Conservation (phyloP, 2,113 vertebrate genomes). For the Salvator merianae region DNA sequence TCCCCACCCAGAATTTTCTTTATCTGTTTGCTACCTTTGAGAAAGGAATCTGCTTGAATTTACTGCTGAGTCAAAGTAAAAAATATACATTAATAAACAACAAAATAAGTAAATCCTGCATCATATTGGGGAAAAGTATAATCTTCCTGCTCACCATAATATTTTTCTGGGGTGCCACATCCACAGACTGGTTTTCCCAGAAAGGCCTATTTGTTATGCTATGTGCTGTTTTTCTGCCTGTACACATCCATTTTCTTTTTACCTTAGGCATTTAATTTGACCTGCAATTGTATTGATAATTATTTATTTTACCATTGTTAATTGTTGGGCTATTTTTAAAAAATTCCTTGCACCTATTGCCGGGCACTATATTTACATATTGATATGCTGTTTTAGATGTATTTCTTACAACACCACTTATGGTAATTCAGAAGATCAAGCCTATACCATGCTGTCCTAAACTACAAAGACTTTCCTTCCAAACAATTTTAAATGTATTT, state of each 20-base stretch:
- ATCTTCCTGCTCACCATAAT: background rate
- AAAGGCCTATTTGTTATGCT: background rate
- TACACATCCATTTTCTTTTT: background rate
- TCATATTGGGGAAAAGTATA: background rate
- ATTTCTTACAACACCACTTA: slow-evolving; percentile 8
- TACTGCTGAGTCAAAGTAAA: background rate
- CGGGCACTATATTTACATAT: slow-evolving; percentile 6
- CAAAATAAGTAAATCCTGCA: background rate
- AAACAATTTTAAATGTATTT: slow-evolving; percentile 22
- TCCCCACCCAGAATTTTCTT: too few relatives aligned
- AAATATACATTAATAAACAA: background rate
- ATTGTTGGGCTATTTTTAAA: too few relatives aligned
- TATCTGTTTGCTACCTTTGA: too few relatives aligned
- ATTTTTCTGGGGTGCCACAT: background rate
- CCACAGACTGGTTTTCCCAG: background rate
- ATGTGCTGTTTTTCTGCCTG: background rate
- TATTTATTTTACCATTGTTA: background rate
- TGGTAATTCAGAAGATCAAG: slow-evolving; percentile 31
- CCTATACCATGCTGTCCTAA: slow-evolving; percentile 13
- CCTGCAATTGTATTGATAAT: background rate
- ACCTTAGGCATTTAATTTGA: background rate
- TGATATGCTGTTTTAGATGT: background rate
- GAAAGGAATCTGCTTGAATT: background rate
- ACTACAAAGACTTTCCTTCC: slow-evolving; percentile 20
- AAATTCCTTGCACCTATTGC: background rate